phyloP scores from a whole-genome alignment of 2,888 invertebrate genomes.

The Andrena haemorrhoa region DNA sequence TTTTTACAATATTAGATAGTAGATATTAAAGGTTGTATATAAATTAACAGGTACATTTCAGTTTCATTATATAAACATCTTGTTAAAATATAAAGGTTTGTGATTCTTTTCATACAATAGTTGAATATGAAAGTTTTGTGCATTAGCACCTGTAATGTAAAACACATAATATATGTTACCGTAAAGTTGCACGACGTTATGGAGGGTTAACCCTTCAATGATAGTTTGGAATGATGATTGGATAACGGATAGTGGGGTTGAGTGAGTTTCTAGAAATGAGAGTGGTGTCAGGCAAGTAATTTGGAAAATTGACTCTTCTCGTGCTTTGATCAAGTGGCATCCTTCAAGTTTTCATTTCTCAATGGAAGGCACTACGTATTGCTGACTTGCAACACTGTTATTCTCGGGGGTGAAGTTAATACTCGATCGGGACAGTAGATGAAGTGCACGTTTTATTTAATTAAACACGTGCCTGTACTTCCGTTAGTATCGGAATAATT shows the following conservation, averaged over 20 bases:
- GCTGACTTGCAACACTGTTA: background rate
- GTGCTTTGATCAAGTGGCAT: background rate
- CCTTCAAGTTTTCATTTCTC: background rate
- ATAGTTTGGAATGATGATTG: background rate
- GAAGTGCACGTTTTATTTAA: background rate
- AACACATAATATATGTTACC: no score
- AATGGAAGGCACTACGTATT: background rate
- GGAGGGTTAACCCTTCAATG: background rate
- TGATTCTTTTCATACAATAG: no score
- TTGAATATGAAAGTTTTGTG: no score
- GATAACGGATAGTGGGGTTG: background rate
- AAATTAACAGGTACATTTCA: no score
- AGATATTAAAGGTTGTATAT: no score
- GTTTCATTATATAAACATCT: no score
- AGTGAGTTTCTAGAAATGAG: background rate
- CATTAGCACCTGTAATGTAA: no score
- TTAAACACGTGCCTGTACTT: background rate
- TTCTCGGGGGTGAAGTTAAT: background rate
- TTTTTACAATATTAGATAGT: no score
- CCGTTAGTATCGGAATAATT: background rate
- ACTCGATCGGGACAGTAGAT: background rate
- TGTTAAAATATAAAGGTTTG: no score
- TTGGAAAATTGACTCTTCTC: background rate
- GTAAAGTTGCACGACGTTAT: no score
- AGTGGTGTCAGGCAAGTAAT: background rate